Base-by-base conservation (phyloP, 2,888 invertebrate species). In the Cantharis rufa region DNA sequence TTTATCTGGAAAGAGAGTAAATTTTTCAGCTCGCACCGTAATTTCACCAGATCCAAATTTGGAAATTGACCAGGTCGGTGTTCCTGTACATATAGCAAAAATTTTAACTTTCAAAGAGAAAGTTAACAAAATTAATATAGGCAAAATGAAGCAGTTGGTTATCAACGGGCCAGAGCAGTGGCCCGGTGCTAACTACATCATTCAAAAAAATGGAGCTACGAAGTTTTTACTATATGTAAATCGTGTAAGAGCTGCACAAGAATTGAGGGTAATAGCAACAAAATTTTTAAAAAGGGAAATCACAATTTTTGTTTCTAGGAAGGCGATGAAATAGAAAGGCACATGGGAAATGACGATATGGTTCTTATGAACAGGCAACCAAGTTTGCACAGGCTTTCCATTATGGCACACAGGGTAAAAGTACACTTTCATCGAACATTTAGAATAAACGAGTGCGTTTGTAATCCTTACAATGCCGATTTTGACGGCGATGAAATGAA, bases 401-500 rank as follows among this genome's bases (percentile, higher is more conserved):
- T 99, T 83, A 99, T 99, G 98, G 96, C 97, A 61, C 99, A 99
- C 87, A 90, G 93, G 70, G 96, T 95, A 0, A 94, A 93, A 86
- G 94, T 96, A 82, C 94, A 95, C 87, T 94, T 93, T 80, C 96
- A 95, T 86, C 90, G 95, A 78, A 96, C 96, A 0, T 96, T 97
- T 86, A 91, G 98, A 79, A 99, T 99, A 86, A 99, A 99, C 88
- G 99, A 99, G 89, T 99, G 99, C 86, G 98, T 96, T 69, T 99
- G 99, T 86, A 98, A 97, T 18, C 99, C 99, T 0, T 99, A 99
- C 89, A 99, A 99, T 89, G 99, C 99, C 0, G 99, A 99, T 90
- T 99, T 99, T 89, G 99, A 99, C 88, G 99, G 99, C 0, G 99
- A 99, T 86, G 99, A 99, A 90, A 99, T 99, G 99, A 99, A 99